Evolutionary conservation across 2,888 invertebrate genomes (phyloP).

Genomic region (Leptodirus hochenwartii): DNA sequence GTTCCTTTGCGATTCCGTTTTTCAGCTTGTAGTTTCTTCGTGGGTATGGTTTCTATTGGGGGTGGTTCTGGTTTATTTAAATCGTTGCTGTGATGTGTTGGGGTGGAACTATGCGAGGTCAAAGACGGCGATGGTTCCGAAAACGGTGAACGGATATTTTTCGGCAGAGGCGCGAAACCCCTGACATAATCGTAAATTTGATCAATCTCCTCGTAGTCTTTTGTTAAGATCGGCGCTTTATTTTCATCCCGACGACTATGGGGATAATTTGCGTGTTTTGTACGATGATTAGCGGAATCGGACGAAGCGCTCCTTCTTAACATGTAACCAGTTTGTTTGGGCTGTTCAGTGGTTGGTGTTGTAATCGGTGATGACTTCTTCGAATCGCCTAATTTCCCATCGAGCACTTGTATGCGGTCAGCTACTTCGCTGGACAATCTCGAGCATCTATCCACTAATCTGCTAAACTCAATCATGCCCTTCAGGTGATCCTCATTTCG

Average conservation of each 20-base stretch:
- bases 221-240: conserved; percentile 37
- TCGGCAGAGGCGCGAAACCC: conserved; percentile 79
- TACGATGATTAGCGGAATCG: conserved; percentile 41
- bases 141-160: conserved; percentile 52
- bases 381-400: conserved; percentile 53
- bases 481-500: conserved; percentile 67
- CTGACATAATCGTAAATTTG: conserved; percentile 92
- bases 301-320: conserved; percentile 61
- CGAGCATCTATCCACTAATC: conserved; percentile 60
- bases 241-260: conserved; percentile 34
- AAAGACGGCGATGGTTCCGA: conserved; percentile 29
- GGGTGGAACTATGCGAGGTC: conserved; percentile 29
- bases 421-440: conserved; percentile 57
- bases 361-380: conserved; percentile 23
- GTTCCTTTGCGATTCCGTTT: conserved; percentile 51
- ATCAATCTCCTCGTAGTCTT: conserved; percentile 90
- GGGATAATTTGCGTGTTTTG: conserved; percentile 31
- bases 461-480: conserved; percentile 41
- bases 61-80: conserved; percentile 75
- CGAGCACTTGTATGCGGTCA: conserved; percentile 63
- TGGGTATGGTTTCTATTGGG: conserved; percentile 80
- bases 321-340: conserved; percentile 45
- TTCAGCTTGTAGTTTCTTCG: conserved; percentile 55
- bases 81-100: conserved; percentile 14
- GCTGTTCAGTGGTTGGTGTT: conserved; percentile 27